Base-by-base conservation (phyloP, 23 tunicate genomes). In the Oikopleura dioica region DNA sequence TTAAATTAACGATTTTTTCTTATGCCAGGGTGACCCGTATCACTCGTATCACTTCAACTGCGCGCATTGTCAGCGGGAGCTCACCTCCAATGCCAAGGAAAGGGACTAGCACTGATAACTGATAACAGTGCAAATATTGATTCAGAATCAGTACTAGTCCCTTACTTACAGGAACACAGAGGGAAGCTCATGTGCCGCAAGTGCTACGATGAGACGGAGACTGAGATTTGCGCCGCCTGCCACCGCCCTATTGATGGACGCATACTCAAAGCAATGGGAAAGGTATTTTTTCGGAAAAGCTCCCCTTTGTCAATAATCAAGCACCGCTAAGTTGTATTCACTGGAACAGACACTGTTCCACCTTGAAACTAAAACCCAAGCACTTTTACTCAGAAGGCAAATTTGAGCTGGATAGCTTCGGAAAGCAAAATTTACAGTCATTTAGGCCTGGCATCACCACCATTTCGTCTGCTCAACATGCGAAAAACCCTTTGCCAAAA, bases 381-480 rank as follows among this genome's bases (percentile, higher is more conserved):
- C n/a, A n/a, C n/a, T n/a, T n/a, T n/a, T n/a, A n/a, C n/a, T n/a
- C n/a, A n/a, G n/a, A n/a, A n/a, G n/a, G n/a, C n/a, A n/a, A n/a
- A n/a, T n/a, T n/a, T n/a, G n/a, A n/a, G n/a, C n/a, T n/a, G n/a
- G n/a, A n/a, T n/a, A n/a, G n/a, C n/a, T n/a, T n/a, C n/a, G n/a
- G n/a, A n/a, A n/a, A n/a, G n/a, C n/a, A n/a, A n/a, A n/a, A n/a
- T n/a, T n/a, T n/a, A n/a, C n/a, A n/a, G n/a, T n/a, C n/a, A n/a
- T 63, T 63, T 28, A 63, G 72, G 16, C 72, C 26, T 63, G 98
- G 98, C 98, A 92, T 75, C 95, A 82, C 21, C 95, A 92, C 59
- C 98, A 92, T 77, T 92, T 92, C 68, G 98, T 92, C n/a, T 92
- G 98, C 58, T 92, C 98, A 0, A 87, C 86, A 37, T 92, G 98